Evolutionary conservation across 2,888 invertebrate genomes (phyloP).

Genomic region (Brachylomia viminalis): DNA sequence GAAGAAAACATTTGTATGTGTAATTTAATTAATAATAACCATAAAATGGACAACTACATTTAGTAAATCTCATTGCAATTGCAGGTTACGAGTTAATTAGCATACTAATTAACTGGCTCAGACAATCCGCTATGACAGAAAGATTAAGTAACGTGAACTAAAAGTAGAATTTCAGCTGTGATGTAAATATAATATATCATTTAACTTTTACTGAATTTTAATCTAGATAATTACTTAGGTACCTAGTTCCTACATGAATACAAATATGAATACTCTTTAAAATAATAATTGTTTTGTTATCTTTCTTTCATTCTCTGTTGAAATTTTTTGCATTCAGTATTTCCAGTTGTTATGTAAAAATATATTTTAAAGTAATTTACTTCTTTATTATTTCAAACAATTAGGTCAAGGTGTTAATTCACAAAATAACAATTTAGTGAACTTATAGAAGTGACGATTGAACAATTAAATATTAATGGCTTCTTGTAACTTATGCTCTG

Average conservation of each 20-base stretch:
- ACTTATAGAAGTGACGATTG: background rate
- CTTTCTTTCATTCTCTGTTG: background rate
- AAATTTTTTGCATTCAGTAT: too few relatives aligned
- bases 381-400: background rate
- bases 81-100: slow-evolving; percentile 27
- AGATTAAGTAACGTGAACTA: slow-evolving; percentile 36
- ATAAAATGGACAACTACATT: background rate
- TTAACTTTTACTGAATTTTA: slow-evolving; percentile 22
- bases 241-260: background rate
- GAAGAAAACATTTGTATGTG: rapidly evolving
- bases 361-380: background rate
- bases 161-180: slow-evolving; percentile 30
- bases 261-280: background rate
- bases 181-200: slow-evolving; percentile 39
- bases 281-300: background rate
- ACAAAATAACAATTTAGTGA: background rate
- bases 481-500: background rate
- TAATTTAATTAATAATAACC: background rate
- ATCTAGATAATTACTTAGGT: background rate
- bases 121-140: slow-evolving; percentile 33
- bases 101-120: slow-evolving; percentile 33
- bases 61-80: slow-evolving; percentile 14
- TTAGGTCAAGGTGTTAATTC: background rate
- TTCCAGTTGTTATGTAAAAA: background rate
- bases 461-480: background rate